A percentile compares a stretch with the other conserved stretches of the same genome.
These are phyloP conservation scores for Cremastobaeus sp. DNA, from an alignment of 2,888 invertebrate species.

Conservation along the genomic window DNA sequence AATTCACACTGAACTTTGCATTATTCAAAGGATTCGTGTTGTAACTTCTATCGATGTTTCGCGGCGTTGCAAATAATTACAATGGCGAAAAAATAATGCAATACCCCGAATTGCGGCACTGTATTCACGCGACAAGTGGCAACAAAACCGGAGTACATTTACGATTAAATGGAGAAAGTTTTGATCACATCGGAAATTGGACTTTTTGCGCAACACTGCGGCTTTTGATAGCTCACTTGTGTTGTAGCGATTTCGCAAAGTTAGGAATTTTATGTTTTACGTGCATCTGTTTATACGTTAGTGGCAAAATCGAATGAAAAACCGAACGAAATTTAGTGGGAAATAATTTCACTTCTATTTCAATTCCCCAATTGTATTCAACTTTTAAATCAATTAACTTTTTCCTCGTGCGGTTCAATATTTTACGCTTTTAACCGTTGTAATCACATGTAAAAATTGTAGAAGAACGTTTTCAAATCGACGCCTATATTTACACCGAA, in stretches of 20 bases:
- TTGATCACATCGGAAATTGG: constrained; percentile 48
- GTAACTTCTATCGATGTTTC: not conserved
- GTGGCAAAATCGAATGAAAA: not conserved
- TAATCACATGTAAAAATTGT: no score
- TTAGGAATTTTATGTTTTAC: constrained; percentile 20
- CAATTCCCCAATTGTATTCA: no score
- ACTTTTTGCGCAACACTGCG: constrained; percentile 19
- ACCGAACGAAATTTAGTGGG: no score
- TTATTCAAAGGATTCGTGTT: no score
- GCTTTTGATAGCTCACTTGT: constrained; percentile 36
- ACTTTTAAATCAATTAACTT: no score
- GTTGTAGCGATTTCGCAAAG: constrained; percentile 25
- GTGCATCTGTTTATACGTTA: not conserved
- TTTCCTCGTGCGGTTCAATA: no score
- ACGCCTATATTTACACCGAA: no score
- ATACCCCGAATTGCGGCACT: not conserved
- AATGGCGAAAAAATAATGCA: constrained; percentile 3
- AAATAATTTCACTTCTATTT: no score
- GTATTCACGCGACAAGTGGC: constrained; percentile 8
- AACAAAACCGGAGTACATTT: constrained; percentile 1
- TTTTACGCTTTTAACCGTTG: no score
- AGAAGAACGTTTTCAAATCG: no score
- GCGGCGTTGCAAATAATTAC: not conserved
- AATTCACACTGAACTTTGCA: no score
- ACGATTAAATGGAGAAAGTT: constrained; percentile 44